Percentiles rank a stretch among this genome's conserved stretches.
Evolutionary conservation across 2,888 invertebrate species (phyloP).

Genomic region (Nomada hirtipes): DNA sequence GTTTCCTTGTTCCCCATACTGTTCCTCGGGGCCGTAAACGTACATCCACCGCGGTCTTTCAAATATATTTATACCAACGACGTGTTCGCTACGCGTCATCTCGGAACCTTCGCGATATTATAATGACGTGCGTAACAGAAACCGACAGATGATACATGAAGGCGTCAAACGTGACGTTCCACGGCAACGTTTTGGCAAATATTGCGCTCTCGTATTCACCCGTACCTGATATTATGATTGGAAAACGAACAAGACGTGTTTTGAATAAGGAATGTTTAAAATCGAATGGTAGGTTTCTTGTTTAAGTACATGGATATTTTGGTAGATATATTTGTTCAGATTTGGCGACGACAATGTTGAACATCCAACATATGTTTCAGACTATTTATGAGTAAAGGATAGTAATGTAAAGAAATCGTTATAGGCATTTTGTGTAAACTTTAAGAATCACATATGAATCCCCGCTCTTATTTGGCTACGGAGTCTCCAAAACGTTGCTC

Average conservation of each 20-base stretch:
- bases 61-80: conserved; percentile 80
- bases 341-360: no score
- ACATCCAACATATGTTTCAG: no score
- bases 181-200: conserved; percentile 61
- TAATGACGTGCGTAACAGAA: conserved; percentile 79
- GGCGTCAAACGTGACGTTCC: conserved; percentile 79
- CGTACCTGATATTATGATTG: conserved; percentile 23
- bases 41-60: conserved; percentile 74
- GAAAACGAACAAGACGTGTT: neutral
- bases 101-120: conserved; percentile 77
- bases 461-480: no score
- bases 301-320: no score
- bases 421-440: no score
- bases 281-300: no score
- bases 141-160: conserved; percentile 81
- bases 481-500: no score
- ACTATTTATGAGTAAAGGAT: no score
- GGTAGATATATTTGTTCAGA: no score
- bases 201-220: conserved; percentile 43
- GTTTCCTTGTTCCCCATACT: neutral
- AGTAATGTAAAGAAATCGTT: no score
- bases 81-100: conserved; percentile 70
- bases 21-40: conserved; percentile 28
- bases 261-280: neutral
- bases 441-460: no score